Conservation (phyloP, 2,797 vertebrate species). For the Stomatorhinus walkeri region DNA sequence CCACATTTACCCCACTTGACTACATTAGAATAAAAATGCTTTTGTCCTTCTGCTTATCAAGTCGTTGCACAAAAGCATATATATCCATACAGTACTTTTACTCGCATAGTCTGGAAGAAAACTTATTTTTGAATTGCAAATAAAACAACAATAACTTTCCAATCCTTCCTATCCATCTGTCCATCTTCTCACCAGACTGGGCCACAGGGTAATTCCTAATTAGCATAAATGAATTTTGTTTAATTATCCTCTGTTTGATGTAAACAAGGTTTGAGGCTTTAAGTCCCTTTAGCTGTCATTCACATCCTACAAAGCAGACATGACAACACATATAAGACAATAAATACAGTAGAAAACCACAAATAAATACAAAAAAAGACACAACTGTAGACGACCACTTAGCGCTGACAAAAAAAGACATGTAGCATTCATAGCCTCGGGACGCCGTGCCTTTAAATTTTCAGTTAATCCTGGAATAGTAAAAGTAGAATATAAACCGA, state of each 20-base stretch:
- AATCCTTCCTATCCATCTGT: neutral
- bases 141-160: neutral
- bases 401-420: neutral
- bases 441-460: neutral
- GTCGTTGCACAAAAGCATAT: conserved; percentile 3
- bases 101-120: neutral
- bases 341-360: neutral
- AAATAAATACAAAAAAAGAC: neutral
- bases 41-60: neutral
- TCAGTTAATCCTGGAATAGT: neutral
- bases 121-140: neutral
- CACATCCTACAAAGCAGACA: neutral
- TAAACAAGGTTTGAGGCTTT: neutral
- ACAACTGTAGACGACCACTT: neutral
- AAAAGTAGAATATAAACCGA: neutral
- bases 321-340: neutral
- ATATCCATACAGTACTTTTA: neutral
- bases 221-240: neutral
- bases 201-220: neutral
- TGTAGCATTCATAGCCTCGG: neutral
- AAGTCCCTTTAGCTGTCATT: neutral
- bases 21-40: conserved; percentile 15
- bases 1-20: neutral
- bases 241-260: neutral
- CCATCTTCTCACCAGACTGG: neutral